phyloP scores from a whole-genome alignment of 2,888 invertebrate genomes.

The Machimus rusticus region DNA sequence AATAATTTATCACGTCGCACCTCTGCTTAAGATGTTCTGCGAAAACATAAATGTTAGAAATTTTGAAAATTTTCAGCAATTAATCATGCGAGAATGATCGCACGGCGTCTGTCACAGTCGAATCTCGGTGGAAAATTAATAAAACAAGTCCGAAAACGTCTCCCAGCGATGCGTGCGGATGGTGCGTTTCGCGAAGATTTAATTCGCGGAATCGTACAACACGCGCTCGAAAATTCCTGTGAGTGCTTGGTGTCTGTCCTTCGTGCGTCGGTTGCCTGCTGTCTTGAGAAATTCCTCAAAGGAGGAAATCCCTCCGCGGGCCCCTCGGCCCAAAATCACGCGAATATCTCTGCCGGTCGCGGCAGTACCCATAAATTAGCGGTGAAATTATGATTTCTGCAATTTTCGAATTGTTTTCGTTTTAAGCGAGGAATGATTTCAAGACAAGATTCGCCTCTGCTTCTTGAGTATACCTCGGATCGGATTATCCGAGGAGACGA shows the following conservation, averaged over 20 bases:
- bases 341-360: neutral
- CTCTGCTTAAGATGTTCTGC: neutral
- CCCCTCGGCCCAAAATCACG: neutral
- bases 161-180: neutral
- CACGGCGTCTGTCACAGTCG: neutral
- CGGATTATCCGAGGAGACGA: neutral
- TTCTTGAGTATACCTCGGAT: neutral
- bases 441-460: neutral
- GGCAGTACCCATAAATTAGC: slow-evolving; percentile 3
- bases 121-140: neutral
- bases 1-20: slow-evolving; percentile 3
- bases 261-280: neutral
- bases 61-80: neutral
- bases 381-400: slow-evolving; percentile 27
- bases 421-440: neutral
- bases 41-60: neutral
- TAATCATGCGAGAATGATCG: neutral
- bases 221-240: neutral
- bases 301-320: neutral
- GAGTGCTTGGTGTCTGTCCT: neutral
- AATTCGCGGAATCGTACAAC: neutral
- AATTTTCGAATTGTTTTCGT: neutral
- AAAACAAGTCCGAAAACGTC: neutral
- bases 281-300: neutral
- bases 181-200: neutral